Conservation (phyloP, 2,797 vertebrate genomes). For the Botia kubotai region DNA sequence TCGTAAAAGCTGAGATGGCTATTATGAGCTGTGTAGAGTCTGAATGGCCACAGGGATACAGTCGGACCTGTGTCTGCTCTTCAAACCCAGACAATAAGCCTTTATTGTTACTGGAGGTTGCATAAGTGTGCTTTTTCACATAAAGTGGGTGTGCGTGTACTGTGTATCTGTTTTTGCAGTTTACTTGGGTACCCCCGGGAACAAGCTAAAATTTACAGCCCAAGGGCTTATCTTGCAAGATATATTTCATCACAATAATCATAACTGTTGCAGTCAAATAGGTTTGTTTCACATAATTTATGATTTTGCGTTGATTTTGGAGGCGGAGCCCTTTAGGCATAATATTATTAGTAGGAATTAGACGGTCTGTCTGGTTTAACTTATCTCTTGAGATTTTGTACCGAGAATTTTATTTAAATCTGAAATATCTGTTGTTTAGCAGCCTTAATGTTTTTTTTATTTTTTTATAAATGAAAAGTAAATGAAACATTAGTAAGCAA, state of each 20-base stretch:
- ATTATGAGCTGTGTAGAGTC: constrained; percentile 59
- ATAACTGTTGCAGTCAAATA: constrained; percentile 30
- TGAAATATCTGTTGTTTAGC: neutral
- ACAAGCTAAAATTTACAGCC: constrained; percentile 57
- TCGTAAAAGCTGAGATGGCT: constrained; percentile 57
- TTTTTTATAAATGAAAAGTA: neutral
- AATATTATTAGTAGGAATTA: constrained; percentile 39
- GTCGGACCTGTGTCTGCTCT: constrained; percentile 63
- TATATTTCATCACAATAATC: constrained; percentile 62
- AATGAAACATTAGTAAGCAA: neutral
- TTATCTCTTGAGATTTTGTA: neutral
- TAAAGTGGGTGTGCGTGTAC: constrained; percentile 57
- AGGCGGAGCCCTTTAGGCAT: constrained; percentile 21
- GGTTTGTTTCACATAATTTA: constrained; percentile 47
- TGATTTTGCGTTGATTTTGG: constrained; percentile 32
- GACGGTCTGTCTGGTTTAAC: neutral
- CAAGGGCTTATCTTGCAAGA: constrained; percentile 56
- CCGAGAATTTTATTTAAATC: neutral
- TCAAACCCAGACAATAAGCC: constrained; percentile 66
- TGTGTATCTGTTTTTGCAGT: constrained; percentile 68
- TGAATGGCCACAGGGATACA: constrained; percentile 58
- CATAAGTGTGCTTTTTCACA: constrained; percentile 61
- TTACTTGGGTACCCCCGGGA: constrained; percentile 56
- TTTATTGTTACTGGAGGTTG: constrained; percentile 64
- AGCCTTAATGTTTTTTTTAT: neutral